Evolutionary conservation across 92 coral and sea anemone species (phyloP).

Genomic region (Porites cylindrica): DNA sequence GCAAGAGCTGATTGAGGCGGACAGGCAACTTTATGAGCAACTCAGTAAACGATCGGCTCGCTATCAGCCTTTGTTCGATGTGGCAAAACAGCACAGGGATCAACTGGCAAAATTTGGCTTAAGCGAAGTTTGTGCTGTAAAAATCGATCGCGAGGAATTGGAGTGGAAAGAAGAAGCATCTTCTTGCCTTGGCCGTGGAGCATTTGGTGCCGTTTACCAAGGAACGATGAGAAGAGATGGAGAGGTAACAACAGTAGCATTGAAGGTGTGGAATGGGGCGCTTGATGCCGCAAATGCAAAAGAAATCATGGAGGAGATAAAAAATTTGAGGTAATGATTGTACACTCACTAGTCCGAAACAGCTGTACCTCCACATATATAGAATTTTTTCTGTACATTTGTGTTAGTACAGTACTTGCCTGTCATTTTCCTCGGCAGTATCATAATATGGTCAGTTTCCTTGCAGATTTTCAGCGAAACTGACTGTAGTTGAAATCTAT

Average conservation of each 20-base stretch:
- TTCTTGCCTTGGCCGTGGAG: slow-evolving; percentile 42
- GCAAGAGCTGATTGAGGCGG: slow-evolving; percentile 33
- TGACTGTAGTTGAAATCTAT: too few species aligned
- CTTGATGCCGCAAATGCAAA: slow-evolving; percentile 7
- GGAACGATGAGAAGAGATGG: slow-evolving; percentile 43
- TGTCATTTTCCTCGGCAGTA: too few species aligned
- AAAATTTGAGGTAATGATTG: slow-evolving; percentile 16
- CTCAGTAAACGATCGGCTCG: slow-evolving; percentile 7
- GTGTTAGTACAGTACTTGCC: too few species aligned
- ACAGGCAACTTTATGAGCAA: background rate
- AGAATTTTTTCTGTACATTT: too few species aligned
- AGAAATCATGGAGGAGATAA: slow-evolving; percentile 5
- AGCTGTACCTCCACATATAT: too few species aligned
- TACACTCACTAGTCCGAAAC: too few species aligned
- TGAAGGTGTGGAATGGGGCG: slow-evolving; percentile 29
- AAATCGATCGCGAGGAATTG: background rate
- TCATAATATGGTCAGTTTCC: too few species aligned
- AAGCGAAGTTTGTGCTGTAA: slow-evolving; percentile 5
- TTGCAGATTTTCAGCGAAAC: too few species aligned
- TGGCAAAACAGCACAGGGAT: background rate
- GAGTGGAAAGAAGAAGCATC: slow-evolving; percentile 48
- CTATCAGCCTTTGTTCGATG: slow-evolving; percentile 16
- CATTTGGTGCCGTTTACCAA: slow-evolving; percentile 53
- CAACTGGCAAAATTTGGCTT: slow-evolving; percentile 22
- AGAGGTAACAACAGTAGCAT: slow-evolving; percentile 16